These are phyloP conservation scores for Philaethria dido DNA, from an alignment of 2,888 invertebrate genomes.

Conservation along the genomic window DNA sequence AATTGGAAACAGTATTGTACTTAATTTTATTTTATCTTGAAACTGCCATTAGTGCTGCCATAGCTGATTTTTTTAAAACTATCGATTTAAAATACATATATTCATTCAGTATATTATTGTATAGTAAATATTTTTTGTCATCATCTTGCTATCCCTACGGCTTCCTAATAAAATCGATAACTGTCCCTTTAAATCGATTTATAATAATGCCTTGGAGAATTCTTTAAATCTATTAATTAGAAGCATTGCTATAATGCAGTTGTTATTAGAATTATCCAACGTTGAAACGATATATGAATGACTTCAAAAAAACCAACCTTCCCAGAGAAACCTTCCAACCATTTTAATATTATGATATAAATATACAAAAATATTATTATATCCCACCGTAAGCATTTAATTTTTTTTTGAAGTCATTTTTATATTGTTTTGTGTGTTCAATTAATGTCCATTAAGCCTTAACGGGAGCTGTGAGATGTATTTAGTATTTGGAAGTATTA, in stretches of 20 bases:
- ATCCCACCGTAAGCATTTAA: slow-evolving; percentile 10
- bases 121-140: slow-evolving; percentile 28
- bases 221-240: slow-evolving; percentile 46
- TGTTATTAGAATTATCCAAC: slow-evolving; percentile 57
- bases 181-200: slow-evolving; percentile 24
- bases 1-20: slow-evolving; percentile 8
- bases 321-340: neutral
- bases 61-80: neutral
- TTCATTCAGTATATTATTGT: neutral
- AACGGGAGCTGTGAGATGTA: slow-evolving; percentile 79
- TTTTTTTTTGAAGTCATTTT: slow-evolving; percentile 47
- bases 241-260: slow-evolving; percentile 33
- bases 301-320: slow-evolving; percentile 30
- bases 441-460: slow-evolving; percentile 74
- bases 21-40: slow-evolving; percentile 15
- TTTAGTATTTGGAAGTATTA: slow-evolving; percentile 55
- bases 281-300: slow-evolving; percentile 41
- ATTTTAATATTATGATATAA: neutral
- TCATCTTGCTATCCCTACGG: slow-evolving; percentile 59
- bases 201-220: slow-evolving; percentile 44
- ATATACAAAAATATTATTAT: neutral
- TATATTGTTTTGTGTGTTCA: slow-evolving; percentile 67
- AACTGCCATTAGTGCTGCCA: slow-evolving; percentile 24
- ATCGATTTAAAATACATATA: neutral
- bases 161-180: slow-evolving; percentile 42